Percentiles rank a stretch among this genome's conserved stretches.
phyloP scores from a whole-genome alignment of 2,113 vertebrate species.

The Centropus bengalensis region DNA sequence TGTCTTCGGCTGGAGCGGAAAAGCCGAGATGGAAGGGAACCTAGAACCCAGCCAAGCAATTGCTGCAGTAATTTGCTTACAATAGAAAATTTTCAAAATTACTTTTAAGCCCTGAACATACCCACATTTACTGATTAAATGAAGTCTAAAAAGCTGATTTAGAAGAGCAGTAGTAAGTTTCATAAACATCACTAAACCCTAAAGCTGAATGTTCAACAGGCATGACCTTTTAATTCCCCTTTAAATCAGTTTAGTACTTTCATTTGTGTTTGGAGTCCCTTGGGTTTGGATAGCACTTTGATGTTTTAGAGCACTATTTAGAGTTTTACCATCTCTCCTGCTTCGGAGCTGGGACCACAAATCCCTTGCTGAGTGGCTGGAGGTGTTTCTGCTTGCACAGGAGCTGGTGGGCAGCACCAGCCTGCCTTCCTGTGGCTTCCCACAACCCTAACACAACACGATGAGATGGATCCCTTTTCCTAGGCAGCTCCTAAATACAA shows the following conservation, averaged over 20 bases:
- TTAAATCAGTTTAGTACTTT: constrained; percentile 61
- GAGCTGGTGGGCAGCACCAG: background rate
- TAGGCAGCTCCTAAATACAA: background rate
- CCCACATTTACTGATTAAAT: background rate
- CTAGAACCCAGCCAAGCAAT: background rate
- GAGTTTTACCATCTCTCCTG: constrained; percentile 50
- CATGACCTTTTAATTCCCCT: constrained; percentile 54
- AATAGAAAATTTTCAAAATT: background rate
- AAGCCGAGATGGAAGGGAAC: background rate
- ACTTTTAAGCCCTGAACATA: background rate
- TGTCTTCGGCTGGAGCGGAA: background rate
- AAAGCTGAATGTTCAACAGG: constrained; percentile 46
- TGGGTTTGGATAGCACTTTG: constrained; percentile 47
- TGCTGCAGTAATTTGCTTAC: background rate
- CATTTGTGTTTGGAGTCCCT: constrained; percentile 55
- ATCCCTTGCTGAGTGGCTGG: constrained; percentile 5
- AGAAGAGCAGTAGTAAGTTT: constrained; percentile 56
- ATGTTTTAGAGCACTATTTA: constrained; percentile 51
- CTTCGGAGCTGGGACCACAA: background rate
- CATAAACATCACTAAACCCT: constrained; percentile 64
- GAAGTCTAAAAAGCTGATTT: constrained; percentile 48
- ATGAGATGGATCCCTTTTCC: background rate
- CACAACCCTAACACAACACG: accelerated
- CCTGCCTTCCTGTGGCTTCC: accelerated
- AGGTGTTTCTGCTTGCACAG: background rate